These are phyloP conservation scores for Eupelmus urozonus DNA, from an alignment of 2,888 invertebrate species.

Conservation along the genomic window DNA sequence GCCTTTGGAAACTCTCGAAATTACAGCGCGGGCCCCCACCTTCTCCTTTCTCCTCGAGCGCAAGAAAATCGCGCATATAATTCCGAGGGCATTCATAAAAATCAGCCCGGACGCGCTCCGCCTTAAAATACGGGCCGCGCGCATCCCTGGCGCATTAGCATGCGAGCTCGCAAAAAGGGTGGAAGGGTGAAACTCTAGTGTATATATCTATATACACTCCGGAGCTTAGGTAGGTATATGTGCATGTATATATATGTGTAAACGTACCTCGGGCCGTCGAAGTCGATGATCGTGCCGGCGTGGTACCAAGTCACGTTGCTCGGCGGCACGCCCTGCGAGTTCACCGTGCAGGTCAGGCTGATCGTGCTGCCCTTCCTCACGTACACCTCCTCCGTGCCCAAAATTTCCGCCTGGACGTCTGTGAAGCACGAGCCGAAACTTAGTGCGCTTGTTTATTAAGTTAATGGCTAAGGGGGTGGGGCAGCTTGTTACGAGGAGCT, in stretches of 20 bases:
- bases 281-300: slow-evolving; percentile 88
- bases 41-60: no score
- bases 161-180: background rate
- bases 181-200: background rate
- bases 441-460: slow-evolving; percentile 15
- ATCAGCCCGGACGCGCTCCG: no score
- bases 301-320: slow-evolving; percentile 92
- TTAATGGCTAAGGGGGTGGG: slow-evolving; percentile 4
- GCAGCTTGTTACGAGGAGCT: no score
- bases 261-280: slow-evolving; percentile 81
- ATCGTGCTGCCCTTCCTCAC: slow-evolving; percentile 79
- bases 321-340: slow-evolving; percentile 81
- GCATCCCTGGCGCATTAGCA: background rate
- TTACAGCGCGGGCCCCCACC: no score
- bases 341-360: slow-evolving; percentile 78
- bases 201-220: background rate
- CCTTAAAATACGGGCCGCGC: no score
- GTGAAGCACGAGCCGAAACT: slow-evolving; percentile 62
- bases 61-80: no score
- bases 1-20: no score
- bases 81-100: no score
- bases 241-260: background rate
- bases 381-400: slow-evolving; percentile 78
- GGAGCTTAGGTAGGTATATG: background rate
- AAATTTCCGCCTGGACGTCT: slow-evolving; percentile 79